phyloP scores from a whole-genome alignment of 1,140 invertebrate species.

The Atta texana region DNA sequence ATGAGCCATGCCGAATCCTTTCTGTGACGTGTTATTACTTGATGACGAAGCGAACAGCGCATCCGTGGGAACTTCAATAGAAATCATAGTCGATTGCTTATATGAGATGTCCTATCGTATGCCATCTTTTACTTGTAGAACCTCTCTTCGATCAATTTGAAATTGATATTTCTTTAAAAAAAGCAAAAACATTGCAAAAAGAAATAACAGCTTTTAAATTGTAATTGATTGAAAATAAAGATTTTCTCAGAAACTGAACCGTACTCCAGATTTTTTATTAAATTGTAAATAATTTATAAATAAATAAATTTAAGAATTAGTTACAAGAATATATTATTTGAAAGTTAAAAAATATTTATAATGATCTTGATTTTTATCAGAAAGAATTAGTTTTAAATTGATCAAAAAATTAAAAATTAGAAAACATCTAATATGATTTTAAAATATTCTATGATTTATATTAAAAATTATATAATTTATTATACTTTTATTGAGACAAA shows the following conservation, averaged over 20 bases:
- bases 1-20: slow-evolving; percentile 39
- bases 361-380: not conserved
- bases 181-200: not conserved
- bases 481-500: too few relatives aligned
- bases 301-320: too few relatives aligned
- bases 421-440: not conserved
- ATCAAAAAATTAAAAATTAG: not conserved
- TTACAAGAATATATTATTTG: too few relatives aligned
- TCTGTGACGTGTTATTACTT: not conserved
- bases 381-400: not conserved
- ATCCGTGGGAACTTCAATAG: slow-evolving; percentile 23
- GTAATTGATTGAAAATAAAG: not conserved
- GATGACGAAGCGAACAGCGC: not conserved
- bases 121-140: not conserved
- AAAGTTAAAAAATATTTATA: not conserved
- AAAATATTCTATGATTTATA: not conserved
- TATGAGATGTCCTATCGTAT: not conserved
- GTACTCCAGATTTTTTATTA: not conserved
- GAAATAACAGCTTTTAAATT: not conserved
- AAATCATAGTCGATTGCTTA: slow-evolving; percentile 29
- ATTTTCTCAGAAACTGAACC: not conserved
- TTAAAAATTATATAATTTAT: too few relatives aligned
- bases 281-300: not conserved
- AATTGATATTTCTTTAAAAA: slow-evolving; percentile 20
- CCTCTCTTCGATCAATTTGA: not conserved